Percentiles rank a stretch among this genome's conserved stretches.
phyloP scores from a whole-genome alignment of 2,888 invertebrate species.

The Gryllus longicercus region DNA sequence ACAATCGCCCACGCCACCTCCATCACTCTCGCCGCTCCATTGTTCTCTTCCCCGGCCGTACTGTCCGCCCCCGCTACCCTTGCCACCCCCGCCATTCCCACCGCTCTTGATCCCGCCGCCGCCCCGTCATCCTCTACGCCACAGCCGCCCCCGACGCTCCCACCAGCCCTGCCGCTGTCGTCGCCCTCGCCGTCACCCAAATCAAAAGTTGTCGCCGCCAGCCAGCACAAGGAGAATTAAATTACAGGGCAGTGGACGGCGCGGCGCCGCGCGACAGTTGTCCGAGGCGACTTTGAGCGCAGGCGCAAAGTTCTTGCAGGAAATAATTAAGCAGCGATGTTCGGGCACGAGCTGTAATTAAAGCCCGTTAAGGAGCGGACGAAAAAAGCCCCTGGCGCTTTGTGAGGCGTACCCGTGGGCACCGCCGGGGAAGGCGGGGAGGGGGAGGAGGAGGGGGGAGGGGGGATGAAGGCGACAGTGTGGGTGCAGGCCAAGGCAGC shows the following conservation, averaged over 20 bases:
- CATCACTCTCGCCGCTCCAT: too few species aligned
- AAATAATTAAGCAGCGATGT: constrained; percentile 7
- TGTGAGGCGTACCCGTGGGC: not conserved
- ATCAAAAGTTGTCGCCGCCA: not conserved
- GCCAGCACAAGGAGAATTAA: not conserved
- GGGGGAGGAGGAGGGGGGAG: too few species aligned
- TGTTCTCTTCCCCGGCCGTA: not conserved
- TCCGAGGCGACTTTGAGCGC: constrained; percentile 7
- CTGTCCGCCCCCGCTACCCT: not conserved
- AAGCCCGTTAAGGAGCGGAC: constrained; percentile 1
- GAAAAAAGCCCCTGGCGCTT: not conserved
- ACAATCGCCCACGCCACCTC: too few species aligned
- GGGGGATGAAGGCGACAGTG: too few species aligned
- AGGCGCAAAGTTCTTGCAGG: constrained; percentile 17
- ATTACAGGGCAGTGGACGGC: not conserved
- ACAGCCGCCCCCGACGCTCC: not conserved
- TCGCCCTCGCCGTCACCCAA: not conserved
- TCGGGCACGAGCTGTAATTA: constrained; percentile 17
- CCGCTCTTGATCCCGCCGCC: not conserved
- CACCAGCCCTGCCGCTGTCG: not conserved
- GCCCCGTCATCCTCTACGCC: not conserved
- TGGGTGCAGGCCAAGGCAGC: too few species aligned
- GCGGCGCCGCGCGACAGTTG: not conserved
- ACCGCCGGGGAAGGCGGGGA: too few species aligned
- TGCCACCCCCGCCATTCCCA: not conserved